Evolutionary conservation across 2,113 vertebrate species (phyloP).

Genomic region (Gnathonemus longibarbis): DNA sequence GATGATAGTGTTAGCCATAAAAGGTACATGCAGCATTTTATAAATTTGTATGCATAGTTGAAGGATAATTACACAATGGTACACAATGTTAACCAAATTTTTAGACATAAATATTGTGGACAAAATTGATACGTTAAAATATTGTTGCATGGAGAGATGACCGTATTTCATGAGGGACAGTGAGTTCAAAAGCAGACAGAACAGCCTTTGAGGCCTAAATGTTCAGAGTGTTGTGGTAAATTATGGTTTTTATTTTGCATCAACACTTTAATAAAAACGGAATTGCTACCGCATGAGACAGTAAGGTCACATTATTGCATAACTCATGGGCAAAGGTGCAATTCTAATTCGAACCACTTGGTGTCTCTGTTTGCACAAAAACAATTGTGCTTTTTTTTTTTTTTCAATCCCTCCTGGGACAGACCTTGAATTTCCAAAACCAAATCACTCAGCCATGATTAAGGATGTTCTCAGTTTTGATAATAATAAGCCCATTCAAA

Average conservation of each 20-base stretch:
- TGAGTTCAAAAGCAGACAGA: neutral
- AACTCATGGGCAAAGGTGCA: neutral
- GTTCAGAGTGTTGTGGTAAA: neutral
- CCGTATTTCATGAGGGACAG: neutral
- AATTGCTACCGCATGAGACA: neutral
- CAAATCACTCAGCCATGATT: slow-evolving; percentile 14
- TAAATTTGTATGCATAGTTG: neutral
- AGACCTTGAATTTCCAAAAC: slow-evolving; percentile 6
- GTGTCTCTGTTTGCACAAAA: slow-evolving; percentile 15
- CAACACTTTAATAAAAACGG: neutral
- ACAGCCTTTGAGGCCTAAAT: neutral
- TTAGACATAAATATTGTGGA: neutral
- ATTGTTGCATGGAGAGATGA: neutral
- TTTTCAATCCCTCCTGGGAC: neutral
- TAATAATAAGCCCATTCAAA: slow-evolving; percentile 15
- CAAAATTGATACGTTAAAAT: neutral
- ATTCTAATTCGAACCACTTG: neutral
- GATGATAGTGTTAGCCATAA: neutral
- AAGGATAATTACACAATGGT: neutral
- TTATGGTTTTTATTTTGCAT: neutral
- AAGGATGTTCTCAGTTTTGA: slow-evolving; percentile 12
- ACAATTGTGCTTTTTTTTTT: neutral
- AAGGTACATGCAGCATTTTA: neutral
- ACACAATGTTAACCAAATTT: neutral
- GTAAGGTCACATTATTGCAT: slow-evolving; percentile 9